Evolutionary conservation across 2,113 vertebrate species (phyloP), one percentile per base, ranked within the genome.

Genomic region (Bungarus multicinctus): DNA sequence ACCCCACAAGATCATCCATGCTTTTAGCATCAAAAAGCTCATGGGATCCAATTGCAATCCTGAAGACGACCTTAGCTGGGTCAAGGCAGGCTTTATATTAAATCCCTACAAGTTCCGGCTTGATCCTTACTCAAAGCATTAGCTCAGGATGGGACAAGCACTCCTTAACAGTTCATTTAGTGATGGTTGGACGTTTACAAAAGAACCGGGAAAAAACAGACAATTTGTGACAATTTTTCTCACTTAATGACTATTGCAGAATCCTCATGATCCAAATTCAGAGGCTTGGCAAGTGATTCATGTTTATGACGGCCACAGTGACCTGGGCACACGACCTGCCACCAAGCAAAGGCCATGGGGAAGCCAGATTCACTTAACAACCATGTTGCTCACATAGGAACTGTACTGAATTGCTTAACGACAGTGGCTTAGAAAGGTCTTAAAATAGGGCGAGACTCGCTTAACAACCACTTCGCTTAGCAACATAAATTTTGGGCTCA

Each of bases 161-260:
- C 25, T 60, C 25, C 58, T 60, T 27, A 27, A 30, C 58, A 4
- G 27, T 30, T 30, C 60, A 30, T 30, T 64, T 64, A 64, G 27
- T 58, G 57, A 9, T 6, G 7, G 57, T 58, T 58, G 0, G 7
- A 58, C 25, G 57, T 64, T 64, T 47, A 30, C 10, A 64, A 64
- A 10, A 64, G 60, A 64, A 4, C 60, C 0, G 2, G 5, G 22
- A 12, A 30, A 12, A 30, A 64, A 60, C 3, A n/a, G n/a, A 5
- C 7, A 3, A 11, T 1, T 27, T 64, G 4, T 3, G 60, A 64
- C 27, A 1, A 11, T 64, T 64, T 30, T 64, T 60, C 58, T 30
- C 25, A 0, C 58, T 60, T 3, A 64, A 47, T 0, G 60, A 2
- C 60, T 0, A 0, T 30, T 64, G 60, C 25, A 2, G 9, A 25